Base-by-base conservation (phyloP, 2,888 invertebrate genomes). In the Drosophila limbata region DNA sequence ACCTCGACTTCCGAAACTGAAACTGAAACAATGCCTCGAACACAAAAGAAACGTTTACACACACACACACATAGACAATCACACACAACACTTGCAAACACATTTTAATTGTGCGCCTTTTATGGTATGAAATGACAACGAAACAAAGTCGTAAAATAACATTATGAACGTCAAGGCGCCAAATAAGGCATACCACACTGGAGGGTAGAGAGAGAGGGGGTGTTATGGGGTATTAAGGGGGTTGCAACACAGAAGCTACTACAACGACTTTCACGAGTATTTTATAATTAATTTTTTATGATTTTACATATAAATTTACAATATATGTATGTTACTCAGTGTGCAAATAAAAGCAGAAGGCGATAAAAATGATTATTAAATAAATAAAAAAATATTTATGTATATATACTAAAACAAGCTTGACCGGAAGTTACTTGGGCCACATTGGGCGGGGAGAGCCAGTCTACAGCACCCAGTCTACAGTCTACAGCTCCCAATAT, bases 131-230 rank as follows among this genome's bases (percentile, higher is more conserved):
- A 87, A 84, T 82, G 77, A 87, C 82, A 87, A 82, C 81, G 73
- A 79, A 82, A 82, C 81, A 77, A 64, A 85, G 85, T 84, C 83
- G 83, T 84, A 82, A 84, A 88, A 81, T 80, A 80, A 87, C 88
- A 88, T 84, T 83, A 87, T 89, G 75, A 87, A 85, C 85, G 89
- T 88, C 86, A 84, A 88, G 71, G 83, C 80, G 62, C 84, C 84
- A 85, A 88, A 84, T 85, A 88, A 69, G 84, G 88, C 80, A 55
- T 55, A 8, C 57, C 50, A 35, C 31, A 52, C 63, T 65, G 62
- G 69, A 59, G 42, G 40, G 39, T 10, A 11, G 25, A 4, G 17
- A 11, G 17, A 5, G 44, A 2, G 37, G 15, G 33, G 19, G 8
- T 15, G n/a, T n/a, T n/a, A n/a, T n/a, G 8, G 3, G 5, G 10